phyloP scores from a whole-genome alignment of 92 coral and sea anemone genomes.

The Pocillopora meandrina region DNA sequence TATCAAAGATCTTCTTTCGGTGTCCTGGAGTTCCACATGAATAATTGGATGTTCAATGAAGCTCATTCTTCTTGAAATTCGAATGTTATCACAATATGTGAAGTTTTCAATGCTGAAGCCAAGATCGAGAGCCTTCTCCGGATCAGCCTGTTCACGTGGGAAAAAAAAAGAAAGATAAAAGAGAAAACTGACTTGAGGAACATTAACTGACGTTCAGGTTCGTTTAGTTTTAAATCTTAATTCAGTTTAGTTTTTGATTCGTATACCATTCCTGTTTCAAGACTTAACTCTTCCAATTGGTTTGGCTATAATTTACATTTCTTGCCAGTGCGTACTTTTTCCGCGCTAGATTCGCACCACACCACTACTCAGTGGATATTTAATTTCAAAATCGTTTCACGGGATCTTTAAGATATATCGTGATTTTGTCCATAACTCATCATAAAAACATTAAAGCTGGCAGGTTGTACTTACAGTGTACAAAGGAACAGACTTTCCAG shows the following conservation, averaged over 20 bases:
- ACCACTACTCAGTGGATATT: background rate
- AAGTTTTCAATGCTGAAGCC: conserved; percentile 88
- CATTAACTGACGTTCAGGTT: too few species aligned
- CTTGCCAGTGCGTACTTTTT: too few species aligned
- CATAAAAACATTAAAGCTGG: too few species aligned
- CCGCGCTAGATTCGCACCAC: too few species aligned
- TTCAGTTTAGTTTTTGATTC: too few species aligned
- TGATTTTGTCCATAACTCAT: too few species aligned
- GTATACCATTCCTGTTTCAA: too few species aligned
- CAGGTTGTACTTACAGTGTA: conserved; percentile 70
- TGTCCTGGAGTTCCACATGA: conserved; percentile 84
- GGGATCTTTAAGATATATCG: background rate
- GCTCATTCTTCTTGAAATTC: conserved; percentile 72
- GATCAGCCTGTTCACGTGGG: conserved; percentile 67
- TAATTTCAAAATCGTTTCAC: background rate
- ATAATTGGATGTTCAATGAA: conserved; percentile 73
- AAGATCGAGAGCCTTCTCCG: conserved; percentile 78
- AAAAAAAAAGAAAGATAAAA: background rate
- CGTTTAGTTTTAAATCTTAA: too few species aligned
- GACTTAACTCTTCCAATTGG: too few species aligned
- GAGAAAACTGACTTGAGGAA: background rate
- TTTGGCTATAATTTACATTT: too few species aligned
- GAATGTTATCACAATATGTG: conserved; percentile 76
- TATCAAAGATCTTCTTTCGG: conserved; percentile 68
- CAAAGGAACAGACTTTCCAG: conserved; percentile 87